Conservation (phyloP, 1,140 invertebrate species). For the Sipha flava region DNA sequence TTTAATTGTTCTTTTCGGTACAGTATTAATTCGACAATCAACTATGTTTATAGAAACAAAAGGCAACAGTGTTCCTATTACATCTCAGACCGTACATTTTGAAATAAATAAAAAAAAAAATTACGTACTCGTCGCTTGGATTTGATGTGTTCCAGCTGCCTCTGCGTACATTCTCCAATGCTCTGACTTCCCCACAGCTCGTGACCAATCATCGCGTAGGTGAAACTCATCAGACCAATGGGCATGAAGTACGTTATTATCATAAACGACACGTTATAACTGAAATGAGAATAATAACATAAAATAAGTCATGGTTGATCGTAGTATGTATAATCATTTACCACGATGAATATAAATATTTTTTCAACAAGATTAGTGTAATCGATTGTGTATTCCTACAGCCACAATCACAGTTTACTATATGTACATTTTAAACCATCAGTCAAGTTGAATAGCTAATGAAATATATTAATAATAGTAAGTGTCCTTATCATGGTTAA, state of each 20-base stretch:
- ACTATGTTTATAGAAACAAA: neutral
- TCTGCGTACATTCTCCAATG: constrained; percentile 85
- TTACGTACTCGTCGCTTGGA: constrained; percentile 82
- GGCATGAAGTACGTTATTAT: constrained; percentile 90
- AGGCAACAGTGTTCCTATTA: too few species aligned
- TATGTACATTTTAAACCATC: too few species aligned
- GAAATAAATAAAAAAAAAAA: neutral
- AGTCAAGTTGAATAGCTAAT: too few species aligned
- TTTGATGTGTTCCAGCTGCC: constrained; percentile 81
- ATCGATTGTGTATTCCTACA: too few species aligned
- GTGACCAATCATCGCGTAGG: constrained; percentile 80
- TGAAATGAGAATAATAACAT: constrained; percentile 46
- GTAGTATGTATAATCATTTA: too few species aligned
- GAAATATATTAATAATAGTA: too few species aligned
- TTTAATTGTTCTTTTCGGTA: neutral
- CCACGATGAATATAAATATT: too few species aligned
- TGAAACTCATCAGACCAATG: constrained; percentile 81
- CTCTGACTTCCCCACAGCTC: constrained; percentile 92
- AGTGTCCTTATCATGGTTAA: too few species aligned
- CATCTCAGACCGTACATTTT: too few species aligned
- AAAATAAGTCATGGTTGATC: neutral
- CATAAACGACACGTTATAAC: constrained; percentile 80
- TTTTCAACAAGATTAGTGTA: too few species aligned
- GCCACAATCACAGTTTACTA: too few species aligned
- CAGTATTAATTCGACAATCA: neutral